Evolutionary conservation across 92 coral and sea anemone genomes (phyloP).

Genomic region (Porites divaricata): DNA sequence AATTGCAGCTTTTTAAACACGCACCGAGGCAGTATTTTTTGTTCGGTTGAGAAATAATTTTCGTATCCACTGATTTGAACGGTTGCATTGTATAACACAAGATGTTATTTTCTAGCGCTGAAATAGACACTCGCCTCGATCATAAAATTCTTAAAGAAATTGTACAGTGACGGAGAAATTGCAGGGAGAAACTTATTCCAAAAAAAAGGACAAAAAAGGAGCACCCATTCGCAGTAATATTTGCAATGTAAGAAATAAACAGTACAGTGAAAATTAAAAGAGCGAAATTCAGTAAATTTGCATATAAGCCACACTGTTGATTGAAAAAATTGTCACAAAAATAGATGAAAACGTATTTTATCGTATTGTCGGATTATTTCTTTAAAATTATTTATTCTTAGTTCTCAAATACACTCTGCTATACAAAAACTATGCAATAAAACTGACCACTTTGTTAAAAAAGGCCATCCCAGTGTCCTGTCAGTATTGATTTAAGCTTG

Average conservation of each 20-base stretch:
- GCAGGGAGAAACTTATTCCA: background rate
- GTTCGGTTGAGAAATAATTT: background rate
- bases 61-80: background rate
- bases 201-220: background rate
- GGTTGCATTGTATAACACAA: constrained; percentile 22
- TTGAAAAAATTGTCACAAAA: constrained; percentile 3
- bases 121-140: background rate
- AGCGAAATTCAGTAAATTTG: constrained; percentile 27
- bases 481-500: background rate
- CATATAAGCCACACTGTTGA: constrained; percentile 34
- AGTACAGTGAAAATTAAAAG: constrained; percentile 15
- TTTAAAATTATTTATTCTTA: constrained; percentile 35
- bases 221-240: constrained; percentile 4
- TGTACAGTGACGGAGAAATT: background rate
- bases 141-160: background rate
- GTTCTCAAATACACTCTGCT: background rate
- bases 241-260: constrained; percentile 28
- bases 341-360: constrained; percentile 25
- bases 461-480: background rate
- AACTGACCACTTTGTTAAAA: constrained; percentile 13
- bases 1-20: background rate
- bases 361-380: constrained; percentile 27
- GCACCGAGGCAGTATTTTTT: background rate
- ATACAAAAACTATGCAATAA: constrained; percentile 31
- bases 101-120: constrained; percentile 12